A percentile compares a stretch with the other conserved stretches of the same genome.
phyloP scores from a whole-genome alignment of 1,140 invertebrate species.

The Temnothorax curvispinosus region DNA sequence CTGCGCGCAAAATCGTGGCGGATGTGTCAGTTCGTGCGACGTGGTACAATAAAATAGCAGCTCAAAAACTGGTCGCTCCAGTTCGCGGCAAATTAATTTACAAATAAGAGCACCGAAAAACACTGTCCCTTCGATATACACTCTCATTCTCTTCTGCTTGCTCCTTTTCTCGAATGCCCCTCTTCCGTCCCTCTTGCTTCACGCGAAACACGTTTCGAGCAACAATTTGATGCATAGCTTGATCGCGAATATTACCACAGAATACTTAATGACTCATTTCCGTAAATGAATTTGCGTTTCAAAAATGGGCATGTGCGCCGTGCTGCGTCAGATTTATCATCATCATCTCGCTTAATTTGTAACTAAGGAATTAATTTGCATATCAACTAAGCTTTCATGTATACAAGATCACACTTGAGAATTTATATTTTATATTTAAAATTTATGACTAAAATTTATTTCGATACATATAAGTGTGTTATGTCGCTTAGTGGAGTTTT shows the following conservation, averaged over 20 bases:
- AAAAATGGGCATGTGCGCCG: conserved; percentile 39
- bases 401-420: not conserved
- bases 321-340: conserved; percentile 45
- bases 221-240: conserved; percentile 63
- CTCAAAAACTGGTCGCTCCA: conserved; percentile 71
- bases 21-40: conserved; percentile 56
- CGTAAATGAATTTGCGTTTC: conserved; percentile 61
- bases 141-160: conserved; percentile 52
- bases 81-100: conserved; percentile 71
- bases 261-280: conserved; percentile 53
- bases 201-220: conserved; percentile 48
- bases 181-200: not conserved
- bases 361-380: conserved; percentile 49
- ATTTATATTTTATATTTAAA: not conserved
- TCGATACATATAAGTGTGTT: not conserved
- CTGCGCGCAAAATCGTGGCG: conserved; percentile 41
- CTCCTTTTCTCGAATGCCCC: not conserved
- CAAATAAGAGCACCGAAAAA: conserved; percentile 68
- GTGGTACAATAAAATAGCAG: conserved; percentile 48
- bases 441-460: not conserved
- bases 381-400: not conserved
- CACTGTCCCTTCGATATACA: conserved; percentile 62
- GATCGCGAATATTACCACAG: conserved; percentile 61
- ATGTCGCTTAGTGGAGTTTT: not conserved
- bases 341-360: not conserved